Percentiles rank a stretch among this genome's conserved stretches.
These are phyloP conservation scores for Oreochromis niloticus DNA, from an alignment of 2,113 vertebrate species.

Conservation along the genomic window DNA sequence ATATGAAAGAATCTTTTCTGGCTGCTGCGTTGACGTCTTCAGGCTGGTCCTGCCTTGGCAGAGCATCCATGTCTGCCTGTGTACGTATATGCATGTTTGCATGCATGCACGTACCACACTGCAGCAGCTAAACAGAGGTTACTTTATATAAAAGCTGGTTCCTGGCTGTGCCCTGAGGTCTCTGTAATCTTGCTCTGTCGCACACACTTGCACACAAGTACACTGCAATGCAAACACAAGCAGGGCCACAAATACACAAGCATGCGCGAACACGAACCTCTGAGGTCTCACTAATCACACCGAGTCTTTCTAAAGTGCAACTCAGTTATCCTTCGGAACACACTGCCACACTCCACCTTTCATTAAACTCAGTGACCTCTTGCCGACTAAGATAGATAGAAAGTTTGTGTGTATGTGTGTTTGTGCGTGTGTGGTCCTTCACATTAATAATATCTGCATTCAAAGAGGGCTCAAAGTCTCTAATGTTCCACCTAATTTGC, in stretches of 20 bases:
- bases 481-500: constrained; percentile 24
- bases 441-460: constrained; percentile 57
- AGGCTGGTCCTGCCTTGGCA: constrained; percentile 23
- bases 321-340: constrained; percentile 42
- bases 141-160: constrained; percentile 68
- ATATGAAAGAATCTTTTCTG: constrained; percentile 44
- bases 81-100: constrained; percentile 15
- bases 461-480: constrained; percentile 29
- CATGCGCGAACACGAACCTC: constrained; percentile 15
- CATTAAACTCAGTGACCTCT: constrained; percentile 62
- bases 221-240: neutral
- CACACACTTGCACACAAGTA: constrained; percentile 10
- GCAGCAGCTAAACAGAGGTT: constrained; percentile 62
- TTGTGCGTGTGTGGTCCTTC: neutral
- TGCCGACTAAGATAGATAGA: neutral
- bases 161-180: constrained; percentile 53
- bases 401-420: neutral
- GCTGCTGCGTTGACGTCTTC: constrained; percentile 17
- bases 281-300: constrained; percentile 61
- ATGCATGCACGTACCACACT: constrained; percentile 35
- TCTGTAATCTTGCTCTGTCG: constrained; percentile 49
- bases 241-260: neutral
- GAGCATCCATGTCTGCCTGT: neutral
- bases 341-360: constrained; percentile 57
- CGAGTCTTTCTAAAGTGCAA: constrained; percentile 39